Base-by-base conservation (phyloP, 1,140 invertebrate species). In the Drosophila ananassae region DNA sequence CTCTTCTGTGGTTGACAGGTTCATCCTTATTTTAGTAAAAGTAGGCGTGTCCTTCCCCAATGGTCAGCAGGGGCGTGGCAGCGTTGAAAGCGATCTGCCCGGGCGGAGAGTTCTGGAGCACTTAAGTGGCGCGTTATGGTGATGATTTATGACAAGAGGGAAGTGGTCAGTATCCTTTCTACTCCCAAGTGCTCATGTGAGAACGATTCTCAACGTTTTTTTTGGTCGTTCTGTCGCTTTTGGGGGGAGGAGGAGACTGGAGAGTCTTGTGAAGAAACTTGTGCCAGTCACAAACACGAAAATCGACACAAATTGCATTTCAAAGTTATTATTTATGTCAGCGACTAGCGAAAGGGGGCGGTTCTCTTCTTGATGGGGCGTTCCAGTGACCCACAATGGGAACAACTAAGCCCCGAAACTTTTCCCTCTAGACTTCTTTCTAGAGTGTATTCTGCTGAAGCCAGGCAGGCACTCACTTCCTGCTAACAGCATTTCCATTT, bases 231-330 rank as follows among this genome's bases (percentile, higher is more conserved):
- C 46, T 62, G 46, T 37, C 48, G 39, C 54, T 25, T 12, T 30
- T 68, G 50, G 58, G 46, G 17, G 17, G 17, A 17, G 17, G 17
- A 17, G 1, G 17, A 17, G 17, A 17, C 17, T 17, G 17, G 1
- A 17, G 17, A 59, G 63, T 82, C 61, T 82, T 17, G 0, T 17
- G 17, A 64, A 66, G 63, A 53, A 46, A 50, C 56, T 46, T 46
- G 41, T 12, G 71, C 48, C 50, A 69, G 53, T 72, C 79, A 64
- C 55, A 57, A 72, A 73, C 58, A 77, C 63, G 81, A 81, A 37
- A 75, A 85, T 85, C 78, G 82, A 85, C 82, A 82, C 82, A 87
- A 82, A 85, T 85, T 89, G 83, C 78, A 87, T 85, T 82, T 64
- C 55, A 81, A 85, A 87, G 74, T 87, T 85, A 81, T 85, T 77